Conservation (phyloP, 2,113 vertebrate species). For the Progne subis region DNA sequence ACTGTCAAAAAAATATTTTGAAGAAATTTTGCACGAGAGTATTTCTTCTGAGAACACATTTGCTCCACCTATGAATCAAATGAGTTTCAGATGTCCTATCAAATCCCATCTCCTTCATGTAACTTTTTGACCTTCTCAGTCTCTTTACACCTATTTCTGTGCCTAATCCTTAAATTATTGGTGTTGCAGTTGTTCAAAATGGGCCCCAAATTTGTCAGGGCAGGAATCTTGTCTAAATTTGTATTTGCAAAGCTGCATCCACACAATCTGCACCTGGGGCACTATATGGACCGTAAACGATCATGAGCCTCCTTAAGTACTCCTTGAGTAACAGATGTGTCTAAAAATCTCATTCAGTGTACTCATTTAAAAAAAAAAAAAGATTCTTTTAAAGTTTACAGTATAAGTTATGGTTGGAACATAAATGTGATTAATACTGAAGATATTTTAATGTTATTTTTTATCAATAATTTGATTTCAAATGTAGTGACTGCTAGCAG, state of each 20-base stretch:
- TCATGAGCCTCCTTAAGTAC: background rate
- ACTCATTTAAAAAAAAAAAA: background rate
- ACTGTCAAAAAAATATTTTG: background rate
- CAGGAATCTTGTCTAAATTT: background rate
- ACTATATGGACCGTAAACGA: background rate
- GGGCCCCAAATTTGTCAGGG: background rate
- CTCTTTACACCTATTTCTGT: background rate
- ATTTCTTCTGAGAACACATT: background rate
- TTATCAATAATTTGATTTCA: background rate
- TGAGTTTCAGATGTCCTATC: background rate
- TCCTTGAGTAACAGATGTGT: background rate
- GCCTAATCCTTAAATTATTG: conserved; percentile 31
- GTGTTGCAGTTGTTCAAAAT: background rate
- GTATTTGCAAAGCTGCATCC: background rate
- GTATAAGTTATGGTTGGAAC: background rate
- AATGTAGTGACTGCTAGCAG: background rate
- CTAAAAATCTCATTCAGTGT: background rate
- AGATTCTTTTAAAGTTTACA: background rate
- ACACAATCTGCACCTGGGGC: background rate
- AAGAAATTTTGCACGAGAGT: background rate
- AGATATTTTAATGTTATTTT: background rate
- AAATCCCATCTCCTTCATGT: background rate
- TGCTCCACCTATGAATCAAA: background rate
- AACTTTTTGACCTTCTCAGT: background rate
- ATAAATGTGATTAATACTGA: background rate